These are phyloP conservation scores for Microctonus brassicae DNA, from an alignment of 2,888 invertebrate genomes.

Conservation along the genomic window DNA sequence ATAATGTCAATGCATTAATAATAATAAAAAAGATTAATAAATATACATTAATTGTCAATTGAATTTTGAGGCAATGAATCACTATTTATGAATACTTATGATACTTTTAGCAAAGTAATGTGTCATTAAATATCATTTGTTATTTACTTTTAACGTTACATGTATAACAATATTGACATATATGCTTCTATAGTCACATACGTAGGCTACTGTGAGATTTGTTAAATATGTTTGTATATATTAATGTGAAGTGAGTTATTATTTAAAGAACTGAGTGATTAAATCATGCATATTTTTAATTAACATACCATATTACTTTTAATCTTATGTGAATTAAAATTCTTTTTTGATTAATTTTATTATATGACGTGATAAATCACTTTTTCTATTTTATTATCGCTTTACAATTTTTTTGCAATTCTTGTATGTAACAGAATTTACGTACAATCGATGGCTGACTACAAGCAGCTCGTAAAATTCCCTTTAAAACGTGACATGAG, in stretches of 20 bases:
- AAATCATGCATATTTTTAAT: not conserved
- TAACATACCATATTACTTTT: conserved; percentile 39
- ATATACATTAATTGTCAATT: too few relatives aligned
- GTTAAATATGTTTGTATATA: not conserved
- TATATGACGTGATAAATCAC: conserved; percentile 9
- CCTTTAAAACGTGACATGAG: conserved; percentile 46
- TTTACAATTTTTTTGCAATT: conserved; percentile 33
- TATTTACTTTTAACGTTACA: too few relatives aligned
- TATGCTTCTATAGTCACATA: not conserved
- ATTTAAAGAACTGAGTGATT: not conserved
- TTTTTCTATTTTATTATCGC: not conserved
- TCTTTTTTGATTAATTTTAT: not conserved
- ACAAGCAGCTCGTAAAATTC: conserved; percentile 59
- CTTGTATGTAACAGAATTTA: conserved; percentile 41
- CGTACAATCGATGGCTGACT: conserved; percentile 62
- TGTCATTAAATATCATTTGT: not conserved
- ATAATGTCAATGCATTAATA: too few relatives aligned
- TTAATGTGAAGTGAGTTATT: not conserved
- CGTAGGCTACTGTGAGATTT: not conserved
- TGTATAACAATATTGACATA: too few relatives aligned
- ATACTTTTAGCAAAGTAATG: too few relatives aligned
- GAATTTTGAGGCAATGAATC: too few relatives aligned
- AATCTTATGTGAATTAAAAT: conserved; percentile 9
- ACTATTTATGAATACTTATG: too few relatives aligned
- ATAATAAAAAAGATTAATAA: too few relatives aligned